These are phyloP conservation scores for Ophioninae sp. DNA, from an alignment of 2,888 invertebrate species.

Conservation along the genomic window DNA sequence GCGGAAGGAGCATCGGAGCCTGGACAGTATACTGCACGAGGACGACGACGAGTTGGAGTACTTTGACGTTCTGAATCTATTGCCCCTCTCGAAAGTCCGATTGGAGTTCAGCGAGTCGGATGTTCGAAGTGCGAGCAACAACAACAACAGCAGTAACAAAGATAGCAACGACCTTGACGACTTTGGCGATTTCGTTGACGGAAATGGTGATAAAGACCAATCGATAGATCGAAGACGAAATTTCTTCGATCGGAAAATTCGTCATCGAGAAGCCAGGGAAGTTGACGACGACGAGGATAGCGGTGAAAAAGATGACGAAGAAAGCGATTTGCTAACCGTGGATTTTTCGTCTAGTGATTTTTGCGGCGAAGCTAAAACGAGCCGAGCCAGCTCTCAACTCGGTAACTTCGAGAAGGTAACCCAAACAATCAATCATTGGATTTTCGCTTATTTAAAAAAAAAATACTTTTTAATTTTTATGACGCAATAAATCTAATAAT, in stretches of 20 bases:
- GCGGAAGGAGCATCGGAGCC: slow-evolving; percentile 78
- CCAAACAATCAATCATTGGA: neutral
- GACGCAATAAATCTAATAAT: no score
- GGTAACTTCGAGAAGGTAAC: neutral
- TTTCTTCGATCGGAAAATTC: slow-evolving; percentile 22
- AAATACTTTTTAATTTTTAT: no score
- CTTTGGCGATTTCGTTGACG: slow-evolving; percentile 26
- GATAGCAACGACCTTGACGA: slow-evolving; percentile 2
- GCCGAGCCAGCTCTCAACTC: neutral
- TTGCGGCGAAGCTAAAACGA: slow-evolving; percentile 1
- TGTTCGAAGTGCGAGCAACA: slow-evolving; percentile 55
- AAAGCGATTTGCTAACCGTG: slow-evolving; percentile 26
- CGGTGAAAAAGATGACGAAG: slow-evolving; percentile 50
- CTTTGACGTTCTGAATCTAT: slow-evolving; percentile 78
- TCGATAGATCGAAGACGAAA: slow-evolving; percentile 33
- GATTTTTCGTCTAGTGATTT: neutral
- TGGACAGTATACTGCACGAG: slow-evolving; percentile 79
- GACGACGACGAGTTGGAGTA: slow-evolving; percentile 79
- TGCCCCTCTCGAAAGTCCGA: slow-evolving; percentile 78
- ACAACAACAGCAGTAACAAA: slow-evolving; percentile 16
- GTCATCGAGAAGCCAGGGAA: no score
- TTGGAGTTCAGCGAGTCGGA: slow-evolving; percentile 74
- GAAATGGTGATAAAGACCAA: slow-evolving; percentile 38
- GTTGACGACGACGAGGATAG: slow-evolving; percentile 34
- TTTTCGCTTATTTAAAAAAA: neutral